Percentiles rank a stretch among this genome's conserved stretches.
These are phyloP conservation scores for Ganaspis sp. DNA, from an alignment of 1,140 invertebrate species.

Conservation along the genomic window DNA sequence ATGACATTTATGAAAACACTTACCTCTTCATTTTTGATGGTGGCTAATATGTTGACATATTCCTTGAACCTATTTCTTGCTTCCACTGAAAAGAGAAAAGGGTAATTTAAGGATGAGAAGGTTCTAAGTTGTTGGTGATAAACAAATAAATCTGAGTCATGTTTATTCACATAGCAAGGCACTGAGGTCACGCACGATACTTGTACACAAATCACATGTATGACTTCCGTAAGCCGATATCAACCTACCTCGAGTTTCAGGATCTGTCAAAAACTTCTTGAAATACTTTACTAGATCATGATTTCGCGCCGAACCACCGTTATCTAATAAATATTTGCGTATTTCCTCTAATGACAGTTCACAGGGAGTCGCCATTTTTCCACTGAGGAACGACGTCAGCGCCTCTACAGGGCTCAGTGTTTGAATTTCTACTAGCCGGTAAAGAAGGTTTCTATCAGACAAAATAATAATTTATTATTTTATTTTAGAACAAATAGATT, in stretches of 20 bases:
- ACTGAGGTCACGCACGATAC: conserved; percentile 41
- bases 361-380: conserved; percentile 81
- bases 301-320: conserved; percentile 90
- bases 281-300: conserved; percentile 92
- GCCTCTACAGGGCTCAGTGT: conserved; percentile 39
- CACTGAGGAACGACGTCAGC: conserved; percentile 51
- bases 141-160: conserved; percentile 40
- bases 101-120: background rate
- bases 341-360: conserved; percentile 90
- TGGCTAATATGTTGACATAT: conserved; percentile 91
- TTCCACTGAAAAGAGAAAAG: conserved; percentile 82
- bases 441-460: background rate
- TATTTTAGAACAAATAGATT: no score
- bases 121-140: background rate
- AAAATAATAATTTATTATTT: background rate
- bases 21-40: conserved; percentile 85
- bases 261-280: conserved; percentile 88
- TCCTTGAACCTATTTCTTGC: conserved; percentile 92
- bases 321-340: conserved; percentile 87
- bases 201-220: background rate
- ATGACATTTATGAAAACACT: conserved; percentile 45
- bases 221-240: background rate
- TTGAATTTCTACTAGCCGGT: background rate
- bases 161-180: conserved; percentile 33
- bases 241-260: conserved; percentile 83